Conservation (phyloP, 1,140 invertebrate species). For the Metaphire vulgaris region DNA sequence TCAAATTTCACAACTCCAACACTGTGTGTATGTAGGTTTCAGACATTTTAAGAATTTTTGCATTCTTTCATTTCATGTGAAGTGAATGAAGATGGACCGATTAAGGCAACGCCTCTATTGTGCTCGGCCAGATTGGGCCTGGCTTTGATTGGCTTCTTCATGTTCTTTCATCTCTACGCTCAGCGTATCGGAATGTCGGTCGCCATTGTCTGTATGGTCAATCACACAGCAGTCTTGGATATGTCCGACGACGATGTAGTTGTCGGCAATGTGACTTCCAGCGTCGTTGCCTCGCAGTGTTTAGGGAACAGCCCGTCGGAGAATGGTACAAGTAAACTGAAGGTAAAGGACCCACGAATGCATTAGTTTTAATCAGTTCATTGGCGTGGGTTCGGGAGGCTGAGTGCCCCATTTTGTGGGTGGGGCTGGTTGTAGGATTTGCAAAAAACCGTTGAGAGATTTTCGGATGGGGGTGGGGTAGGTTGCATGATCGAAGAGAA, state of each 20-base stretch:
- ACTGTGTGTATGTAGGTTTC: no score
- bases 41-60: no score
- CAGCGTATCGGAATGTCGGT: conserved; percentile 45
- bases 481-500: no score
- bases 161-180: conserved; percentile 44
- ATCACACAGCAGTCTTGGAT: conserved; percentile 16
- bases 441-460: no score
- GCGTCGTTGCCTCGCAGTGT: neutral
- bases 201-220: conserved; percentile 48
- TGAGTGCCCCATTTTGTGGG: neutral
- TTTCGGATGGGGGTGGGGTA: no score
- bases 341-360: neutral
- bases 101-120: neutral
- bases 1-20: no score
- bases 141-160: conserved; percentile 43
- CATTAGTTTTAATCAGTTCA: neutral
- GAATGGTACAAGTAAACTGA: neutral
- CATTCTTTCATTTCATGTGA: no score
- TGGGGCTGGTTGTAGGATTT: no score
- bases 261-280: neutral
- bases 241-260: neutral
- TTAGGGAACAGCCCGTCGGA: neutral
- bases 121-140: conserved; percentile 21
- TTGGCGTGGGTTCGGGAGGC: neutral
- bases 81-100: neutral